phyloP scores from a whole-genome alignment of 1,140 invertebrate genomes.

The Drosophila biarmipes region DNA sequence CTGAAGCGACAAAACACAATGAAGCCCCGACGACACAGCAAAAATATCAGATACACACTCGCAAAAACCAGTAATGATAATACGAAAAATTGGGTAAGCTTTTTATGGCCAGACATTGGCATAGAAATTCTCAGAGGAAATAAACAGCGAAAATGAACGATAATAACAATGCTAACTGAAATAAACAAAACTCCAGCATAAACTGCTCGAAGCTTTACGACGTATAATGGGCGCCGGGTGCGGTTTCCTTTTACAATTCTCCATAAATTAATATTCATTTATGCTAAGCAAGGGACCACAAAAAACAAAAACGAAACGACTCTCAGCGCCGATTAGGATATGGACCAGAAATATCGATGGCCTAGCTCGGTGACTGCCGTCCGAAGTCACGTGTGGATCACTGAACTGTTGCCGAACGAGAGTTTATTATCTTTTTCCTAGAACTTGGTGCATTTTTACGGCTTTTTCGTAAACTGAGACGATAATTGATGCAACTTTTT shows the following conservation, averaged over 20 bases:
- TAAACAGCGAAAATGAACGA: slow-evolving; percentile 40
- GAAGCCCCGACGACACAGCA: slow-evolving; percentile 15
- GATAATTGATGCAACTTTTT: not conserved
- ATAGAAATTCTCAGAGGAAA: slow-evolving; percentile 61
- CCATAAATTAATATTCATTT: slow-evolving; percentile 60
- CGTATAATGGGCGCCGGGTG: slow-evolving; percentile 30
- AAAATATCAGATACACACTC: slow-evolving; percentile 13
- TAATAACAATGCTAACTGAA: slow-evolving; percentile 44
- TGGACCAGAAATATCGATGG: slow-evolving; percentile 12
- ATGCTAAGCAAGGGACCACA: slow-evolving; percentile 25
- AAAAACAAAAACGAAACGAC: slow-evolving; percentile 6
- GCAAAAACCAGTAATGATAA: slow-evolving; percentile 15
- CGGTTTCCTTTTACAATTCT: slow-evolving; percentile 43
- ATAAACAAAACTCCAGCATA: slow-evolving; percentile 27
- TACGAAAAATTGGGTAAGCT: slow-evolving; percentile 48
- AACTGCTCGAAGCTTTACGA: slow-evolving; percentile 24
- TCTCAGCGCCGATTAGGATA: not conserved
- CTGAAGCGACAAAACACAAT: slow-evolving; percentile 56
- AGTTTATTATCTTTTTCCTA: not conserved
- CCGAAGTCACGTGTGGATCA: slow-evolving; percentile 22
- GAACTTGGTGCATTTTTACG: slow-evolving; percentile 5
- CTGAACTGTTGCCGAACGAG: slow-evolving; percentile 1
- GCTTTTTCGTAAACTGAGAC: not conserved
- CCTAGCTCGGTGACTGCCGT: not conserved
- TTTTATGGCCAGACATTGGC: slow-evolving; percentile 49